Evolutionary conservation across 2,113 vertebrate species (phyloP).

Genomic region (Rhadina sibilatrix): DNA sequence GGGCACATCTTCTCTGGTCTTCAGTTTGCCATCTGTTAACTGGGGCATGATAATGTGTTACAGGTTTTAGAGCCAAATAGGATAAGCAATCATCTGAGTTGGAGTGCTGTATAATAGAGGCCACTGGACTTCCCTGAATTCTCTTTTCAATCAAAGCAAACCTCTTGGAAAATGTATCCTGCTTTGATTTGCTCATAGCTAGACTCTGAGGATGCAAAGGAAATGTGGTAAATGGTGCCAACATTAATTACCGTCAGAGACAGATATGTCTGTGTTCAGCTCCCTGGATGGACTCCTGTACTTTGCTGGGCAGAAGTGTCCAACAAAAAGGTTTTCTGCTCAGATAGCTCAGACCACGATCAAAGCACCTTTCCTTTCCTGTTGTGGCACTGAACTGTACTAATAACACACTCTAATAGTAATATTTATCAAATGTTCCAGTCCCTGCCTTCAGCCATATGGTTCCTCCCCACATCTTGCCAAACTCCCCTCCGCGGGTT

Average conservation of each 20-base stretch:
- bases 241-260: neutral
- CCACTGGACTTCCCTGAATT: slow-evolving; percentile 34
- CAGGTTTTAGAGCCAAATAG: slow-evolving; percentile 58
- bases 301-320: neutral
- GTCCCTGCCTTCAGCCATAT: neutral
- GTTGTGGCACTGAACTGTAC: neutral
- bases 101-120: neutral
- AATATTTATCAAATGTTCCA: slow-evolving; percentile 26
- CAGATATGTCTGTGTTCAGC: neutral
- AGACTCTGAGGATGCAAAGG: slow-evolving; percentile 11
- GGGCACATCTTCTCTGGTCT: slow-evolving; percentile 34
- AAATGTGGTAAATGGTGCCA: slow-evolving; percentile 1
- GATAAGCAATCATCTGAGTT: slow-evolving; percentile 42
- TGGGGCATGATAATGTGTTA: slow-evolving; percentile 40
- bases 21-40: slow-evolving; percentile 59
- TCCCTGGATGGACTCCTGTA: neutral
- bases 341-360: neutral
- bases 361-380: neutral
- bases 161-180: slow-evolving; percentile 19
- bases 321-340: neutral
- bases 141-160: slow-evolving; percentile 31
- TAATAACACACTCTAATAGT: neutral
- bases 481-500: neutral
- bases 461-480: neutral
- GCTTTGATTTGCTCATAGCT: slow-evolving; percentile 29